phyloP scores from a whole-genome alignment of 2,113 vertebrate species.

The Amphiprion ocellaris region DNA sequence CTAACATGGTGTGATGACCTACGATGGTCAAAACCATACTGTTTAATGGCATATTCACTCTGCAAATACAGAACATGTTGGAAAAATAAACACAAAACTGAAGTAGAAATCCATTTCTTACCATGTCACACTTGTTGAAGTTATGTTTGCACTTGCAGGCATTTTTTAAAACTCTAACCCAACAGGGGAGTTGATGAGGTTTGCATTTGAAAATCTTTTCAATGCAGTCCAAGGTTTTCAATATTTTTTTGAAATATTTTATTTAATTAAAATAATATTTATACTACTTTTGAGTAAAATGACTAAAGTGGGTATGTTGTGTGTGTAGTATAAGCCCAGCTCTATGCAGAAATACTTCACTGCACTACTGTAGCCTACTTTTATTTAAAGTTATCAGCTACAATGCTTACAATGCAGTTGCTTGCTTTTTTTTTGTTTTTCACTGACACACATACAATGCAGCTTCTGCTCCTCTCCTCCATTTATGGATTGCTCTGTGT shows the following conservation, averaged over 20 bases:
- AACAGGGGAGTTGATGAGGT: not conserved
- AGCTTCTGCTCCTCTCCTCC: not conserved
- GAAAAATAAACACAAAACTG: not conserved
- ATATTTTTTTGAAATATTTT: not conserved
- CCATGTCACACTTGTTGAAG: not conserved
- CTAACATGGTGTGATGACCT: not conserved
- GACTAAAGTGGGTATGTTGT: not conserved
- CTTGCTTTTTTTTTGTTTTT: not conserved
- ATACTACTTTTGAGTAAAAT: not conserved
- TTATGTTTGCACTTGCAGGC: not conserved
- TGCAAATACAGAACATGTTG: not conserved
- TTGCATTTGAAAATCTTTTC: not conserved
- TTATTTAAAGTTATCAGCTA: conserved; percentile 11
- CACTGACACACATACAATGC: not conserved
- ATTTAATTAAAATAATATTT: not conserved
- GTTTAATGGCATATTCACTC: not conserved
- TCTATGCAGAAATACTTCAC: not conserved
- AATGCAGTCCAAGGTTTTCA: not conserved
- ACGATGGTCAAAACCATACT: not conserved
- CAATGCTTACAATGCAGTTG: not conserved
- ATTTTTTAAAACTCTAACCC: not conserved
- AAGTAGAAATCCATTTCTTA: not conserved
- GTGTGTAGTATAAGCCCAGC: no score
- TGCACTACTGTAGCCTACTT: conserved; percentile 5
- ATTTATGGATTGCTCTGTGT: conserved; percentile 7